phyloP scores from a whole-genome alignment of 2,888 invertebrate species.

The Protodeltote pygarga region DNA sequence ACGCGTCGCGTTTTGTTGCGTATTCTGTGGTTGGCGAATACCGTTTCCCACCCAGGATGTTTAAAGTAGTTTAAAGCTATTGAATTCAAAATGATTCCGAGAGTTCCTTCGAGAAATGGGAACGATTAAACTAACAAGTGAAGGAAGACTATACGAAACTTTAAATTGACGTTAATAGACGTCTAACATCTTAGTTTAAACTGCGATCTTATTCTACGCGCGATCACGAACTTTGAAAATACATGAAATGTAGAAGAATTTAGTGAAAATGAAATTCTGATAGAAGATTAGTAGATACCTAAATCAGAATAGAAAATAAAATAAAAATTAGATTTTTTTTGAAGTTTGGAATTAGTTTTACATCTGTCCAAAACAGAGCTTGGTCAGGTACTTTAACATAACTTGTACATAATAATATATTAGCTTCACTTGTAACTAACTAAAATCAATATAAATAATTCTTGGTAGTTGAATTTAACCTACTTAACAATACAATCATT shows the following conservation, averaged over 20 bases:
- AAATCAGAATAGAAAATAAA: too few relatives aligned
- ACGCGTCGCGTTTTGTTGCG: too few relatives aligned
- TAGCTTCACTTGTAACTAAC: too few relatives aligned
- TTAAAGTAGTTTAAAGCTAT: conserved; percentile 36
- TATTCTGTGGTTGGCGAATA: conserved; percentile 29
- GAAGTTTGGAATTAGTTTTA: too few relatives aligned
- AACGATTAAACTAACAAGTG: conserved; percentile 43
- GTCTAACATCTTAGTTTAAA: conserved; percentile 39
- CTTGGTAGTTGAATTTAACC: too few relatives aligned
- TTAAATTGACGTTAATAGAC: conserved; percentile 47
- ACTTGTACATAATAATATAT: too few relatives aligned
- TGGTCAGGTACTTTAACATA: too few relatives aligned
- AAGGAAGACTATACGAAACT: conserved; percentile 33
- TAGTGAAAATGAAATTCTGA: not conserved
- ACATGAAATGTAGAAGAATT: conserved; percentile 8
- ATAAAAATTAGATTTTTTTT: too few relatives aligned
- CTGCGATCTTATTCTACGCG: conserved; percentile 22
- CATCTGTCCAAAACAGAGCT: too few relatives aligned
- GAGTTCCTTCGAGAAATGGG: conserved; percentile 30
- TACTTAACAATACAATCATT: too few relatives aligned
- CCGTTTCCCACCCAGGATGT: conserved; percentile 25
- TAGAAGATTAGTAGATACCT: not conserved
- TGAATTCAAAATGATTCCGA: conserved; percentile 40
- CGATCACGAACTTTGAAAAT: conserved; percentile 10
- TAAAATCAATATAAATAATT: too few relatives aligned